phyloP scores from a whole-genome alignment of 2,888 invertebrate genomes.

The Apomyelois bistriatella region DNA sequence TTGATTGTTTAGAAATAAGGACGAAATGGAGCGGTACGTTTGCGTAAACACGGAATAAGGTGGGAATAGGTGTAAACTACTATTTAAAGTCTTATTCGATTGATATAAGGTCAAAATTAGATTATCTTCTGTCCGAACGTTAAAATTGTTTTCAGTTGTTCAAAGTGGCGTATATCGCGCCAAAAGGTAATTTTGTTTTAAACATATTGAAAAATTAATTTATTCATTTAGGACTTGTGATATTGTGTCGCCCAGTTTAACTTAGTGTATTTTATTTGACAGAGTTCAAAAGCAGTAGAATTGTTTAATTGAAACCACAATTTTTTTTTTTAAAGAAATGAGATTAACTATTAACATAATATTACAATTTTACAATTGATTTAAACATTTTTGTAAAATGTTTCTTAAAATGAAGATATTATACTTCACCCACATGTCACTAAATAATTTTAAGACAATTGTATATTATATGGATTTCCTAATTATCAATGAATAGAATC shows the following conservation, averaged over 20 bases:
- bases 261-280: background rate
- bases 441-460: slow-evolving; percentile 14
- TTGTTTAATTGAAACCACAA: background rate
- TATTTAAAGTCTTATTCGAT: too few relatives aligned
- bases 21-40: too few relatives aligned
- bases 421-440: background rate
- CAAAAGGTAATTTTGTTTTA: too few relatives aligned
- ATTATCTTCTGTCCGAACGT: too few relatives aligned
- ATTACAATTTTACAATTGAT: background rate
- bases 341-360: background rate
- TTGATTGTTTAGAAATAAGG: too few relatives aligned
- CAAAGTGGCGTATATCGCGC: too few relatives aligned
- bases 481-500: slow-evolving; percentile 17
- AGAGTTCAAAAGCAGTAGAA: background rate
- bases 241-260: background rate
- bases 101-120: too few relatives aligned
- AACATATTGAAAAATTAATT: background rate
- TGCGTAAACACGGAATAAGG: too few relatives aligned
- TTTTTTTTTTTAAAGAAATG: background rate
- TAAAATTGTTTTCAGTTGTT: too few relatives aligned
- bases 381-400: background rate
- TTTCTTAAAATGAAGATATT: background rate
- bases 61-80: too few relatives aligned
- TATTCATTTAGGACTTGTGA: background rate
- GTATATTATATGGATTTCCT: background rate